Percentiles rank a stretch among this genome's conserved stretches.
phyloP scores from a whole-genome alignment of 2,113 vertebrate species.

The Nibea albiflora region DNA sequence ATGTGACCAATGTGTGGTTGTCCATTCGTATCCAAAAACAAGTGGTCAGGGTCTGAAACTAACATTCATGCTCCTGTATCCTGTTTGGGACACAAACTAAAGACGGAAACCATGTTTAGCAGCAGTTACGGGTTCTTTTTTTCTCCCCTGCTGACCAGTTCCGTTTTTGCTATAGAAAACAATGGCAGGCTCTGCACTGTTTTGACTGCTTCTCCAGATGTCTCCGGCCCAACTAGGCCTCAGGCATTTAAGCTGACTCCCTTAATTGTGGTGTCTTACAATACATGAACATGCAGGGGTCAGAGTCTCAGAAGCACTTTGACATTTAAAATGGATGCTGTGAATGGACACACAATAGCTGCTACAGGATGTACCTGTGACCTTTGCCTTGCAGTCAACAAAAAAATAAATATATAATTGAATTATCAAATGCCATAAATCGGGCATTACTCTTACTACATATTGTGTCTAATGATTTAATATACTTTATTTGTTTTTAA shows the following conservation, averaged over 20 bases:
- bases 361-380: background rate
- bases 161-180: constrained; percentile 74
- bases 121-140: constrained; percentile 55
- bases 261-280: constrained; percentile 63
- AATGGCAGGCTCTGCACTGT: constrained; percentile 73
- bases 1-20: constrained; percentile 25
- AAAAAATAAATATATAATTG: background rate
- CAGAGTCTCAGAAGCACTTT: constrained; percentile 15
- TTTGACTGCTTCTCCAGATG: constrained; percentile 81
- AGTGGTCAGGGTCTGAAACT: constrained; percentile 45
- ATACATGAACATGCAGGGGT: constrained; percentile 39
- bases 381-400: constrained; percentile 10
- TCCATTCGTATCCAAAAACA: constrained; percentile 47
- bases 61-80: constrained; percentile 69
- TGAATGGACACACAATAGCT: constrained; percentile 18
- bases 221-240: constrained; percentile 59
- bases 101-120: constrained; percentile 75
- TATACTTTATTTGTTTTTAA: too few species aligned
- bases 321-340: constrained; percentile 27
- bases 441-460: background rate
- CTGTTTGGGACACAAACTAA: constrained; percentile 77
- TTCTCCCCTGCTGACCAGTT: constrained; percentile 62
- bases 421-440: background rate
- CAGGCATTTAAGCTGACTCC: constrained; percentile 43
- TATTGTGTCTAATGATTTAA: too few species aligned